Percentiles rank a stretch among this genome's conserved stretches.
Evolutionary conservation across 2,113 vertebrate species (phyloP).

Genomic region (Oceanodroma tethys): DNA sequence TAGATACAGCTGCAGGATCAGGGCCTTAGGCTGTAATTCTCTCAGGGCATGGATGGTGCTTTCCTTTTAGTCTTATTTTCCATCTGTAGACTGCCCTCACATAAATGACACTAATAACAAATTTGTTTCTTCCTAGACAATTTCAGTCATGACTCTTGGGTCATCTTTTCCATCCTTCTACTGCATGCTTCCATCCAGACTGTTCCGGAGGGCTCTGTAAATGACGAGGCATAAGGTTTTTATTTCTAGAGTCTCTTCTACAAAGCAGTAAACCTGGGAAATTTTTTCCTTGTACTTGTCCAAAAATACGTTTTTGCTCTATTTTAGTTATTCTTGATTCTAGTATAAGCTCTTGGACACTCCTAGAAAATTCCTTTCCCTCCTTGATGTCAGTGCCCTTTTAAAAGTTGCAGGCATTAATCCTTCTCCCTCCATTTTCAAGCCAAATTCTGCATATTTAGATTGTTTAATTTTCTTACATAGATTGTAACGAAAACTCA

Average conservation of each 20-base stretch:
- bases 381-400: background rate
- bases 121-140: background rate
- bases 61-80: background rate
- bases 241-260: background rate
- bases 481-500: background rate
- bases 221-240: background rate
- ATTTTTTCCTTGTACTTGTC: background rate
- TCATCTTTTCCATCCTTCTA: conserved; percentile 16
- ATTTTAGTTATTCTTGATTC: background rate
- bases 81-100: background rate
- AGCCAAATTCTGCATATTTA: background rate
- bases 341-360: background rate
- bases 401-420: background rate
- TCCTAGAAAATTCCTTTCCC: background rate
- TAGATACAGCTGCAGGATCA: background rate
- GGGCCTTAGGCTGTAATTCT: background rate
- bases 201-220: background rate
- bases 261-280: background rate
- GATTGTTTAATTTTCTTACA: background rate
- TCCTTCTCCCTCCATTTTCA: background rate
- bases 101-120: background rate
- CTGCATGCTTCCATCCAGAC: background rate
- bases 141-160: background rate
- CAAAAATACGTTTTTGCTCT: background rate
- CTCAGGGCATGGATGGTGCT: background rate